A percentile compares a stretch with the other conserved stretches of the same genome.
Conservation (phyloP, 2,113 vertebrate genomes). For the Prunella fulvescens region DNA sequence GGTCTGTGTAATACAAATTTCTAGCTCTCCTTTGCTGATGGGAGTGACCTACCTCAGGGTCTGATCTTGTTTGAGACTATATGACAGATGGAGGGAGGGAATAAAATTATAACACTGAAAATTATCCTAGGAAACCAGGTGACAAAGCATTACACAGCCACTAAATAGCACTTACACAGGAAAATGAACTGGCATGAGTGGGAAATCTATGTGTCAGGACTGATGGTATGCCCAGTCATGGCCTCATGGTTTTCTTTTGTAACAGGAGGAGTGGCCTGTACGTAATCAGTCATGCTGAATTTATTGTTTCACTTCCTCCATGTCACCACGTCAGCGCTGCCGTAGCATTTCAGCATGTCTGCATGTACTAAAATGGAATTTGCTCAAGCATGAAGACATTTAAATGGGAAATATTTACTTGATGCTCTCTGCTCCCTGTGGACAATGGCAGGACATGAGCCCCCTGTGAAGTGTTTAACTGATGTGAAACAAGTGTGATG, state of each 20-base stretch:
- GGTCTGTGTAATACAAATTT: not conserved
- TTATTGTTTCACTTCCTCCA: not conserved
- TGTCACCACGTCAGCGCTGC: not conserved
- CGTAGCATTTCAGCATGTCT: not conserved
- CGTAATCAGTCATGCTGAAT: not conserved
- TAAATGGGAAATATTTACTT: not conserved
- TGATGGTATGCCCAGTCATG: not conserved
- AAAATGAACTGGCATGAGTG: not conserved
- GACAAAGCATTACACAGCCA: not conserved
- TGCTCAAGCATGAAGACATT: not conserved
- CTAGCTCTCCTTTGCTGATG: not conserved
- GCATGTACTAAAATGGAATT: not conserved
- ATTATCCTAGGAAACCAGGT: not conserved
- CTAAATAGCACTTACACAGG: not conserved
- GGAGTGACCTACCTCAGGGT: not conserved
- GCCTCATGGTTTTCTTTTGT: not conserved
- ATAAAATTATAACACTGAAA: not conserved
- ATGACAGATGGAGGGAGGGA: not conserved
- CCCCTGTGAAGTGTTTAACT: not conserved
- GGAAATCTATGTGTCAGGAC: not conserved
- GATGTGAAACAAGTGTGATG: not conserved
- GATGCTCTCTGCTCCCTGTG: not conserved
- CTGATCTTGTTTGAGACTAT: not conserved
- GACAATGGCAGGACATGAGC: not conserved
- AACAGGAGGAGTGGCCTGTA: not conserved